Base-by-base conservation (phyloP, 2,888 invertebrate species). In the Mystacides longicornis region DNA sequence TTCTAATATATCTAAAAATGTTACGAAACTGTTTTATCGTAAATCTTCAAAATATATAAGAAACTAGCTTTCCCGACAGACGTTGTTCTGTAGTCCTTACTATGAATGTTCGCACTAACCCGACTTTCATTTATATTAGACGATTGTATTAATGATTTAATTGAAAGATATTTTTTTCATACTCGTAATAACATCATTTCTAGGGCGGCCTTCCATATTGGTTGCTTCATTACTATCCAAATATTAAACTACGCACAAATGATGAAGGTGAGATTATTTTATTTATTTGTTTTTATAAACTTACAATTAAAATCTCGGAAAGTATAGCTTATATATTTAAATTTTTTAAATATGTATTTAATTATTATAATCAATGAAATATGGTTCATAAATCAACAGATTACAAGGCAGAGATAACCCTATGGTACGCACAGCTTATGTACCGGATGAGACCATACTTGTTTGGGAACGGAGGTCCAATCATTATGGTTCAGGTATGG, bases 141-240 rank as follows among this genome's bases (percentile, higher is more conserved):
- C 27, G 11, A 27, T 7, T 11, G n/a, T n/a, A n/a, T n/a, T n/a
- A n/a, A n/a, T n/a, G n/a, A n/a, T n/a, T n/a, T n/a, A n/a, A n/a
- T n/a, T n/a, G n/a, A n/a, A n/a, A n/a, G n/a, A n/a, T n/a, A n/a
- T n/a, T n/a, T 27, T 27, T 27, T 27, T 27, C 7, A 27, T 11
- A 27, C 27, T 5, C 5, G 27, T 7, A 14, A 14, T 43, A 11
- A 16, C 20, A 19, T 45, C 16, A 20, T 3, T 70, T 71, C 51
- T 65, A 89, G 88, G 90, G 90, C 14, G 91, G 91, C 3, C 74
- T 89, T 23, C 89, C 89, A 1, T 84, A 84, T 61, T 89, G 89
- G 89, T 69, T 89, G 43, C 70, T 88, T 9, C 73, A 76, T 57
- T 83, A 83, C 67, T 81, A 79, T 65, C 83, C 86, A 0, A 70